A percentile compares a stretch with the other conserved stretches of the same genome.
Conservation (phyloP, 2,113 vertebrate species). For the Cettia cetti region DNA sequence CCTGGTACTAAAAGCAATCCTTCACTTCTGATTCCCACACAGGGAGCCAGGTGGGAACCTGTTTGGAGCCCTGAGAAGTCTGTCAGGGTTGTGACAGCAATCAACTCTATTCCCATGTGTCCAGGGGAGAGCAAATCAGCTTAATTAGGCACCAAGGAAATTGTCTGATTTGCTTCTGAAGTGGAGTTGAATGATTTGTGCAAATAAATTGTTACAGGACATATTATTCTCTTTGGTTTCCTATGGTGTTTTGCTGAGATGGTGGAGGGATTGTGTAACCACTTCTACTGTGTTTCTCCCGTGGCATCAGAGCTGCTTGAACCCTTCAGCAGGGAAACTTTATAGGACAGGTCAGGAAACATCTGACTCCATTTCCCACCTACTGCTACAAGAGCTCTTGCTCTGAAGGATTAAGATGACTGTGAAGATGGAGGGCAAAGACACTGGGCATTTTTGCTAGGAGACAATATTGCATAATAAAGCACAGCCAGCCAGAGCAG, state of each 20-base stretch:
- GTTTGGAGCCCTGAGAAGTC: not conserved
- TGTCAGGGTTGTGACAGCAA: not conserved
- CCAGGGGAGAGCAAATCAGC: rapidly evolving
- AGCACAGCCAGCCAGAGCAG: not conserved
- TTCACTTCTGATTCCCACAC: not conserved
- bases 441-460: not conserved
- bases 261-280: not conserved
- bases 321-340: not conserved
- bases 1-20: not conserved
- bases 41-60: not conserved
- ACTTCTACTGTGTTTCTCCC: not conserved
- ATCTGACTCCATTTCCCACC: not conserved
- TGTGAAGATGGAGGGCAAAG: not conserved
- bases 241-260: not conserved
- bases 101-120: rapidly evolving
- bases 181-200: not conserved
- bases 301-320: not conserved
- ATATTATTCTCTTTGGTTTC: not conserved
- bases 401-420: not conserved
- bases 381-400: not conserved
- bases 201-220: not conserved
- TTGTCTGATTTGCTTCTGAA: not conserved
- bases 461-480: not conserved
- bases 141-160: not conserved
- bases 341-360: not conserved